phyloP scores from a whole-genome alignment of 2,113 vertebrate genomes.

The Brachirus orientalis region DNA sequence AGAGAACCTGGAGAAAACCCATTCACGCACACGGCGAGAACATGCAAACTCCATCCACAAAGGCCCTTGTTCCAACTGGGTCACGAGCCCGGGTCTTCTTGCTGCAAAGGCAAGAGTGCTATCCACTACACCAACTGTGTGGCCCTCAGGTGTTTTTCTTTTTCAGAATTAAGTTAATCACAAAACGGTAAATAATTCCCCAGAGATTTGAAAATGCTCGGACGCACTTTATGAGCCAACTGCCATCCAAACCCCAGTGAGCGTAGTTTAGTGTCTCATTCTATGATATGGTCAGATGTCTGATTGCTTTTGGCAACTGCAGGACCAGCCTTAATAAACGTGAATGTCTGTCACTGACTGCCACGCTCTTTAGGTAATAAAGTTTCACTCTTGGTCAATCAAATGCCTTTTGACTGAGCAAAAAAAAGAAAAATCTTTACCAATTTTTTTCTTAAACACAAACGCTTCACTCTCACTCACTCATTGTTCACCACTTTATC shows the following conservation, averaged over 20 bases:
- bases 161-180: neutral
- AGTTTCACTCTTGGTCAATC: neutral
- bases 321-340: neutral
- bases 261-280: conserved; percentile 7
- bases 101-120: too few relatives aligned
- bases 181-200: neutral
- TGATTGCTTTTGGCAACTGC: conserved; percentile 32
- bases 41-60: too few relatives aligned
- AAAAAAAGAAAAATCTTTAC: too few relatives aligned
- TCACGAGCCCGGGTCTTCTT: too few relatives aligned
- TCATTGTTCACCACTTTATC: too few relatives aligned
- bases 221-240: conserved; percentile 21
- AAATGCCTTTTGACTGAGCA: neutral
- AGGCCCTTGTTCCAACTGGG: too few relatives aligned
- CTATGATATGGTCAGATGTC: conserved; percentile 35
- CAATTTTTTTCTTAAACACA: too few relatives aligned
- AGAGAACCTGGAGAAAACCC: too few relatives aligned
- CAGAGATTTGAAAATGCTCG: conserved; percentile 3
- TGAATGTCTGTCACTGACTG: neutral
- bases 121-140: too few relatives aligned
- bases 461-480: too few relatives aligned
- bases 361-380: neutral
- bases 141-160: too few relatives aligned
- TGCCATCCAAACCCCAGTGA: conserved; percentile 17
- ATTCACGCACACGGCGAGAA: too few relatives aligned